phyloP scores from a whole-genome alignment of 2,797 vertebrate species.

The Myiothlypis coronata region DNA sequence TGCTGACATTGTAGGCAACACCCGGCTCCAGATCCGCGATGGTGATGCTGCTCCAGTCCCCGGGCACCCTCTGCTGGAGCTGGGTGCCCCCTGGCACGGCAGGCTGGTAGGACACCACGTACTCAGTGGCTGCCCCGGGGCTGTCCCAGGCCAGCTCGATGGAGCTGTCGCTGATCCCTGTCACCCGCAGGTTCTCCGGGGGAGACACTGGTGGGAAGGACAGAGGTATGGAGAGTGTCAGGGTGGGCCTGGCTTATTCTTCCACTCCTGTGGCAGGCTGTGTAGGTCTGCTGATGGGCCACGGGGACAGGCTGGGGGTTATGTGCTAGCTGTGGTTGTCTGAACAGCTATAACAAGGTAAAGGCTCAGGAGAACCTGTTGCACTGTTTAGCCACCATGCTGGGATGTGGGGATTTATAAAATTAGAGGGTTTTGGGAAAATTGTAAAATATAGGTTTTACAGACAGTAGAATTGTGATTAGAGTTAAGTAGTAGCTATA shows the following conservation, averaged over 20 bases:
- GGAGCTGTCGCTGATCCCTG: slow-evolving; percentile 83
- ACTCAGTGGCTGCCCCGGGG: slow-evolving; percentile 85
- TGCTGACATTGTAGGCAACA: slow-evolving; percentile 90
- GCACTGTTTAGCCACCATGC: neutral
- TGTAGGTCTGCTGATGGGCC: neutral
- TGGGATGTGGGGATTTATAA: neutral
- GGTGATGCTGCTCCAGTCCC: slow-evolving; percentile 84
- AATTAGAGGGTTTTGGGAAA: neutral
- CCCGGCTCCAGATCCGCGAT: slow-evolving; percentile 89
- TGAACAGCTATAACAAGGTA: neutral
- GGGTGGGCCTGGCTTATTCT: neutral
- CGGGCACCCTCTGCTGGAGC: slow-evolving; percentile 88
- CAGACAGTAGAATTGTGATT: neutral
- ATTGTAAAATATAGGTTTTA: neutral
- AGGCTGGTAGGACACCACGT: slow-evolving; percentile 88
- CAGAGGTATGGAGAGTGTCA: slow-evolving; percentile 56
- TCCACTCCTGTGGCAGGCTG: neutral
- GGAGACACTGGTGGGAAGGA: slow-evolving; percentile 83
- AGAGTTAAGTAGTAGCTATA: neutral
- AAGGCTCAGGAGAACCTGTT: neutral
- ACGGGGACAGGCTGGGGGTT: neutral
- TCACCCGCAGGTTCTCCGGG: slow-evolving; percentile 85
- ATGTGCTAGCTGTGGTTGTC: accelerated
- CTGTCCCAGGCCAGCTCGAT: slow-evolving; percentile 92
- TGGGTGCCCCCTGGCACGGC: slow-evolving; percentile 82